These are phyloP conservation scores for Chrysomela aeneicollis DNA, from an alignment of 2,888 invertebrate species.

Conservation along the genomic window DNA sequence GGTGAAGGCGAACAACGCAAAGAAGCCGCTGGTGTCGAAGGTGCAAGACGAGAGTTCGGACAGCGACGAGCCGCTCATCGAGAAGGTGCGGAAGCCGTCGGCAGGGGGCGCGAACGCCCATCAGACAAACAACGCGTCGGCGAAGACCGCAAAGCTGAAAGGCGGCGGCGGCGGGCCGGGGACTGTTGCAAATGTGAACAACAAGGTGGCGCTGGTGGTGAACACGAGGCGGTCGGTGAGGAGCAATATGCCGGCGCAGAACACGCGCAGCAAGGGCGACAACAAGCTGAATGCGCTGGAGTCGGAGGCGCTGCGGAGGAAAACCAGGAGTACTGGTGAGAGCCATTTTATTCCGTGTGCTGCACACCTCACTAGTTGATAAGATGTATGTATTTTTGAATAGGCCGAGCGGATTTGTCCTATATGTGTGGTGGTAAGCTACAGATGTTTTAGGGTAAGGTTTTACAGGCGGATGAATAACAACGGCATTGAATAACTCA, in stretches of 20 bases:
- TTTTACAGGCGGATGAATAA: no score
- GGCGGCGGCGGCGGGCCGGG: slow-evolving; percentile 38
- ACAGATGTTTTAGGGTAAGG: no score
- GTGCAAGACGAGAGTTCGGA: slow-evolving; percentile 74
- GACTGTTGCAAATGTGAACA: slow-evolving; percentile 36
- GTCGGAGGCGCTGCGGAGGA: slow-evolving; percentile 62
- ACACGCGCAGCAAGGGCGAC: slow-evolving; percentile 58
- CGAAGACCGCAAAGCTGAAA: slow-evolving; percentile 40
- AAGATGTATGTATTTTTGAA: no score
- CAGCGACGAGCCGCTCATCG: slow-evolving; percentile 81
- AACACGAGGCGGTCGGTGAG: slow-evolving; percentile 57
- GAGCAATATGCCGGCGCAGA: slow-evolving; percentile 53
- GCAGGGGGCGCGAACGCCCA: slow-evolving; percentile 29
- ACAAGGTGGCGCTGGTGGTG: slow-evolving; percentile 42
- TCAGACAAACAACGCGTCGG: slow-evolving; percentile 39
- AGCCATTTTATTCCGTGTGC: neutral
- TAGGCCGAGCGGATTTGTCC: no score
- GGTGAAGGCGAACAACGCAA: slow-evolving; percentile 47
- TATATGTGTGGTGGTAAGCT: no score
- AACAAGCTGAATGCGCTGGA: slow-evolving; percentile 45
- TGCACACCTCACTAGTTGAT: no score
- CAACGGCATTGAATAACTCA: no score
- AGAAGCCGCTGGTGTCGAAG: slow-evolving; percentile 41
- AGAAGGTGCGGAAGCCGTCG: slow-evolving; percentile 68
- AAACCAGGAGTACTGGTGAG: slow-evolving; percentile 77